Conservation (phyloP, 1,140 invertebrate species). For the Mercenaria mercenaria region DNA sequence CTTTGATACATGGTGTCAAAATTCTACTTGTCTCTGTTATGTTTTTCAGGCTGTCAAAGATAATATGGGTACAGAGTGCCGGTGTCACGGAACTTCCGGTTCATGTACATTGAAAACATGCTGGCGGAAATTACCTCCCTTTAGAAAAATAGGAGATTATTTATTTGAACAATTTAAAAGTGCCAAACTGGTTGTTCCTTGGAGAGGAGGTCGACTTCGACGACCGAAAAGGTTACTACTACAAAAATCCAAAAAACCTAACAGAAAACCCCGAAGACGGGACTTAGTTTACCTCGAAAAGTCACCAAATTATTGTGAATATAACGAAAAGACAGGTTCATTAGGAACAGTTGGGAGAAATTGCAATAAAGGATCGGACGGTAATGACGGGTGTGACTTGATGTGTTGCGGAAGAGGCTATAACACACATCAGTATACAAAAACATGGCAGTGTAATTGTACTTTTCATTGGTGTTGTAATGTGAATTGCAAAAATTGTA, state of each 20-base stretch:
- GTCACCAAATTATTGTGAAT: slow-evolving; percentile 98
- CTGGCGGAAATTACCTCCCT: slow-evolving; percentile 96
- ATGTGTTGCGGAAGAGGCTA: slow-evolving; percentile 88
- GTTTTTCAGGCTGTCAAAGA: slow-evolving; percentile 84
- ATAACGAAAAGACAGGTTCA: slow-evolving; percentile 87
- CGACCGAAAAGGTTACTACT: slow-evolving; percentile 83
- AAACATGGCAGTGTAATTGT: slow-evolving; percentile 86
- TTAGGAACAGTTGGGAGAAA: slow-evolving; percentile 85
- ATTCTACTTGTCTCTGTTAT: too few relatives aligned
- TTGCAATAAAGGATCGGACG: slow-evolving; percentile 86
- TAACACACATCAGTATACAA: slow-evolving; percentile 85
- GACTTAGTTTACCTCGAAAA: slow-evolving; percentile 96
- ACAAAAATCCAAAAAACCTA: slow-evolving; percentile 90
- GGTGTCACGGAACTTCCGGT: slow-evolving; percentile 98
- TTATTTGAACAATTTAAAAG: slow-evolving; percentile 93
- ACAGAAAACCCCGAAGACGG: slow-evolving; percentile 85
- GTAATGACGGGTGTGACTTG: slow-evolving; percentile 86
- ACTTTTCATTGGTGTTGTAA: slow-evolving; percentile 88
- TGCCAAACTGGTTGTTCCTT: slow-evolving; percentile 90
- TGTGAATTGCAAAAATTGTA: slow-evolving; percentile 86
- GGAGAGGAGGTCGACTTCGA: slow-evolving; percentile 76
- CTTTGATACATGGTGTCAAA: too few relatives aligned
- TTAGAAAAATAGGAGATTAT: slow-evolving; percentile 93
- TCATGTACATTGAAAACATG: slow-evolving; percentile 98
- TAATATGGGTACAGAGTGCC: slow-evolving; percentile 89